Base-by-base conservation (phyloP, 1,140 invertebrate genomes). In the Trichonephila clavipes region DNA sequence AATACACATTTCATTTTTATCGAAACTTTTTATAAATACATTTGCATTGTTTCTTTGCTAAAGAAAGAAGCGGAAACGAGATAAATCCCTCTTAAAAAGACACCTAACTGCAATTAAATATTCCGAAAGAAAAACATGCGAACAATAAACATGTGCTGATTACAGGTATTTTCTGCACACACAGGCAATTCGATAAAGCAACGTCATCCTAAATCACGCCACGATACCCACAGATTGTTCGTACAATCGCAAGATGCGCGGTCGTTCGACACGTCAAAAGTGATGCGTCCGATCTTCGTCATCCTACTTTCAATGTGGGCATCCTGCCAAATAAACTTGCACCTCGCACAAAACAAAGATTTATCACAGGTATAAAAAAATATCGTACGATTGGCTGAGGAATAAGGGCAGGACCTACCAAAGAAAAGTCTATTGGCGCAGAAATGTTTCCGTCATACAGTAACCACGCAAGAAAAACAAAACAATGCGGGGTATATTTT, bases 331-430 rank as follows among this genome's bases (percentile, higher is more conserved):
- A 34, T n/a, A 40, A 40, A 77, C 10, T 18, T 40, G 72, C 72
- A 77, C 72, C 72, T 77, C 28, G 6, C 72, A 5, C 28, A 77
- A 24, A 24, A 69, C 66, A 24, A 77, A 77, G 28, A 77, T 77
- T 77, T 77, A 77, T 77, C 72, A 19, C 72, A 77, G 72, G 72
- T 77, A 18, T 34, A 77, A 64, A 64, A 77, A 77, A 77, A 77
- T 77, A 28, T 40, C 28, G 24, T 7, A 7, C 16, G 72, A 40
- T 77, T 77, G 72, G 72, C 14, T 77, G 28, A 28, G 28, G 28
- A 77, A 40, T 18, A 34, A 34, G 34, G 72, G 72, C 72, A 77
- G 18, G 51, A 77, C 18, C 72, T 19, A 77, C 34, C 16, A 77
- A 28, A 3, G 28, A 28, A 10, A 18, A 34, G 28, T 18, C 72